phyloP scores from a whole-genome alignment of 2,113 vertebrate species.

The Cottus gobio region DNA sequence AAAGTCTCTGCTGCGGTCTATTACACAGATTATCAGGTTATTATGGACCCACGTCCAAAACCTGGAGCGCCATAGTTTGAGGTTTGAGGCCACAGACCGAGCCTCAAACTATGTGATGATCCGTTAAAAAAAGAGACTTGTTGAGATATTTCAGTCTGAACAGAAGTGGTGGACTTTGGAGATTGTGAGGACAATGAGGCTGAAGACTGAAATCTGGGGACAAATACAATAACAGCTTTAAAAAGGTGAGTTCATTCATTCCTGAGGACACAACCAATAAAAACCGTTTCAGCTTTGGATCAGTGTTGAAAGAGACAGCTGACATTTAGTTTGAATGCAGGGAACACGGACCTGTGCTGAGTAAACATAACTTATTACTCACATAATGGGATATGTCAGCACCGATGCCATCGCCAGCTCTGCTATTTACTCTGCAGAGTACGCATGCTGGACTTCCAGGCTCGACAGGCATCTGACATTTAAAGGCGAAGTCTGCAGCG shows the following conservation, averaged over 20 bases:
- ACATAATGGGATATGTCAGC: not conserved
- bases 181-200: too few relatives aligned
- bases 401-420: not conserved
- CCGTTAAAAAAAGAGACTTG: too few relatives aligned
- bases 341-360: not conserved
- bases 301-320: not conserved
- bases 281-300: not conserved
- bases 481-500: not conserved
- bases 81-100: too few relatives aligned
- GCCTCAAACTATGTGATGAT: too few relatives aligned
- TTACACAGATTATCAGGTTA: too few relatives aligned
- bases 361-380: not conserved
- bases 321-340: not conserved
- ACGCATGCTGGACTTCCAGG: not conserved
- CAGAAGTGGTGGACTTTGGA: too few relatives aligned
- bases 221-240: not conserved
- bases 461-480: not conserved
- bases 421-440: constrained; percentile 2
- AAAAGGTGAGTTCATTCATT: not conserved
- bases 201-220: not conserved
- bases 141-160: too few relatives aligned
- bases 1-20: too few relatives aligned
- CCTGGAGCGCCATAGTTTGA: too few relatives aligned
- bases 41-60: too few relatives aligned
- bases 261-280: not conserved